Evolutionary conservation across 2,797 vertebrate species (phyloP).

Genomic region (Carcharodon carcharias): DNA sequence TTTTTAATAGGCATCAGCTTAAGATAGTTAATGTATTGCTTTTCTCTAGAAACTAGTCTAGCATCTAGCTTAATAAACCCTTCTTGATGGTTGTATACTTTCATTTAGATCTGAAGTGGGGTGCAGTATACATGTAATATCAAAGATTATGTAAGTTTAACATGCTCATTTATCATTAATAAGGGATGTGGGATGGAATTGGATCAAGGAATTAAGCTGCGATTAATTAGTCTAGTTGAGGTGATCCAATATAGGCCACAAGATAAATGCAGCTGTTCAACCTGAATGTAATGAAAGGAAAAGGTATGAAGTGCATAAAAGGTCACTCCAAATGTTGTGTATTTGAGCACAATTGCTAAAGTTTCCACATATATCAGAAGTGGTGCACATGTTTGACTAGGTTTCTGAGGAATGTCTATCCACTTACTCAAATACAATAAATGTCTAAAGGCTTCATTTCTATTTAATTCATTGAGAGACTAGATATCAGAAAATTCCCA

Average conservation of each 20-base stretch:
- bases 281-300: background rate
- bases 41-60: constrained; percentile 21
- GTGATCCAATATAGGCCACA: constrained; percentile 9
- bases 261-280: background rate
- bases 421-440: background rate
- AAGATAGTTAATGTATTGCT: background rate
- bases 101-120: background rate
- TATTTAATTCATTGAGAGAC: background rate
- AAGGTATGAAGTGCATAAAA: background rate
- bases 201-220: background rate
- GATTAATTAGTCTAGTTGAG: constrained; percentile 8
- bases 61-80: background rate
- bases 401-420: background rate
- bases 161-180: constrained; percentile 23
- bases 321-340: background rate
- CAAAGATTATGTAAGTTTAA: constrained; percentile 8
- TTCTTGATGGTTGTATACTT: background rate
- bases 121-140: constrained; percentile 15
- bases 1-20: background rate
- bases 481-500: background rate
- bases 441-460: background rate
- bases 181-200: constrained; percentile 32
- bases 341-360: background rate
- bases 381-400: constrained; percentile 11
- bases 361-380: background rate